These are phyloP conservation scores for Drosophila sordidula DNA, from an alignment of 2,888 invertebrate genomes.

Conservation along the genomic window DNA sequence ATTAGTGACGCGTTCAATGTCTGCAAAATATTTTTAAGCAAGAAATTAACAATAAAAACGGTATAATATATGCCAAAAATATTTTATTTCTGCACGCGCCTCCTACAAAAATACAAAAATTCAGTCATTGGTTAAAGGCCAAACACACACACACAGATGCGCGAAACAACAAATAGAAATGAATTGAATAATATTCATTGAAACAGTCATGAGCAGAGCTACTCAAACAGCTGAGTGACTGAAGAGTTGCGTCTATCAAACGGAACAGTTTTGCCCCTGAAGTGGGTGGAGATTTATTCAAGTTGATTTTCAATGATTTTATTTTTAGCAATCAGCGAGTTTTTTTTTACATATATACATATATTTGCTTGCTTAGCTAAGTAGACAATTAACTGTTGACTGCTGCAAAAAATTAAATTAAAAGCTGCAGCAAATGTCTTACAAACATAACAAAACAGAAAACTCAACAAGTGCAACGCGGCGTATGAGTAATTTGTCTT, in stretches of 20 bases:
- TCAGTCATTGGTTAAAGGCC: constrained; percentile 35
- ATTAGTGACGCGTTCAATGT: constrained; percentile 19
- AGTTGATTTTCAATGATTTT: constrained; percentile 41
- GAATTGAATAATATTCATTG: constrained; percentile 7
- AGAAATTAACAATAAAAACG: constrained; percentile 11
- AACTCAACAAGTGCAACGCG: constrained; percentile 13
- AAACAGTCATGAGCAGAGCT: constrained; percentile 7
- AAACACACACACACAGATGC: constrained; percentile 3
- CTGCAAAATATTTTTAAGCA: constrained; percentile 1
- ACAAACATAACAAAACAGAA: background rate
- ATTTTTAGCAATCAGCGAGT: constrained; percentile 34
- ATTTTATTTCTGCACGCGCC: constrained; percentile 28
- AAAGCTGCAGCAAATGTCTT: constrained; percentile 12
- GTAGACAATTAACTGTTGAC: constrained; percentile 7
- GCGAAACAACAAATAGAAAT: background rate
- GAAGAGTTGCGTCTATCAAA: constrained; percentile 23
- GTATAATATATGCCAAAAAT: constrained; percentile 22
- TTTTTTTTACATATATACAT: background rate
- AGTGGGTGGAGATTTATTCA: constrained; percentile 40
- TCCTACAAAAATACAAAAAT: constrained; percentile 21
- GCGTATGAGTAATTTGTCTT: constrained; percentile 28
- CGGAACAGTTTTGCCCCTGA: constrained; percentile 19
- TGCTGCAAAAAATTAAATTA: background rate
- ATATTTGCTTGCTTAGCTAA: no score
- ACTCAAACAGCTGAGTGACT: constrained; percentile 10